Conservation (phyloP, 2,113 vertebrate genomes). For the Alouatta palliata region DNA sequence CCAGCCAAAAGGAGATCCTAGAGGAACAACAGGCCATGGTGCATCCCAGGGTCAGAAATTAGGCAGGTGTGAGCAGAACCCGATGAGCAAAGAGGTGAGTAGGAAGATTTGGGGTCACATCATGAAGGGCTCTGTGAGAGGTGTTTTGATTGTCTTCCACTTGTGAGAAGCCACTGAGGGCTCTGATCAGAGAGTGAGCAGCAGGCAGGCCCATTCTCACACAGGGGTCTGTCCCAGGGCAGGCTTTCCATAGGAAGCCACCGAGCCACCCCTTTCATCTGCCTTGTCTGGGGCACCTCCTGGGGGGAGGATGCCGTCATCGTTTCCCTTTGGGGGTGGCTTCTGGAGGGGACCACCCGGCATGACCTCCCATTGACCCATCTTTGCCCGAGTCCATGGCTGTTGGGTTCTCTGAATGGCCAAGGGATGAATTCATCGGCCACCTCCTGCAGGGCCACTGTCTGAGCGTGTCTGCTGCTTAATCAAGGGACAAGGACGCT, state of each 20-base stretch:
- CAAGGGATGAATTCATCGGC: constrained; percentile 39
- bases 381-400: not conserved
- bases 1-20: not conserved
- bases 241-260: not conserved
- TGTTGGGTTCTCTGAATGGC: not conserved
- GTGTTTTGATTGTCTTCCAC: not conserved
- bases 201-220: accelerated
- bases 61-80: not conserved
- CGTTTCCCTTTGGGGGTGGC: not conserved
- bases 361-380: constrained; percentile 42
- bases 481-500: constrained; percentile 51
- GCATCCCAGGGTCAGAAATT: not conserved
- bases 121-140: not conserved
- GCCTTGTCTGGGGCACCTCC: not conserved
- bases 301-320: not conserved
- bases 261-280: not conserved
- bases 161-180: not conserved
- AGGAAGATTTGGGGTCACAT: not conserved
- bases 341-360: not conserved
- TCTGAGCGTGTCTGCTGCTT: constrained; percentile 38
- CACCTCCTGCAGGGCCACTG: constrained; percentile 13
- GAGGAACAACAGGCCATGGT: accelerated
- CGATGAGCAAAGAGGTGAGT: accelerated
- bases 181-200: too few species aligned
- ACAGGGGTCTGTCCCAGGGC: accelerated